A percentile compares a stretch with the other conserved stretches of the same genome.
These are phyloP conservation scores for Acanthococcus lagerstroemiae DNA, from an alignment of 2,888 invertebrate genomes.

Conservation along the genomic window DNA sequence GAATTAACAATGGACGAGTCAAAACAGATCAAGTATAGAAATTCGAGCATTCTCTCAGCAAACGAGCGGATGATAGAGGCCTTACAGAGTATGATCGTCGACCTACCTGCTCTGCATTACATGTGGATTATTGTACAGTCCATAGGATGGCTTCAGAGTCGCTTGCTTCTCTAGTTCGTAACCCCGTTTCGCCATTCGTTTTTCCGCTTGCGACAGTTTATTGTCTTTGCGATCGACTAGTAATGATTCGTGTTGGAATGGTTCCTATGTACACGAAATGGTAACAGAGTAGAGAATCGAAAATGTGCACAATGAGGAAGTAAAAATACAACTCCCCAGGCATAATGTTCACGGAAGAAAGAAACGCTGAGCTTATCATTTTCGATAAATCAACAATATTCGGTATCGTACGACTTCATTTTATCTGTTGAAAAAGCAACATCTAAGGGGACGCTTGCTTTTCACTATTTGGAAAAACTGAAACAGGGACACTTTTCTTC, in stretches of 20 bases:
- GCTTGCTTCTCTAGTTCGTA: constrained; percentile 92
- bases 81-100: background rate
- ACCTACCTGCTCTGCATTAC: constrained; percentile 25
- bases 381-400: no score
- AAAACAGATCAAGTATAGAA: no score
- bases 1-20: no score
- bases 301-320: no score
- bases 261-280: constrained; percentile 47
- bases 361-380: no score
- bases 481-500: no score
- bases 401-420: no score
- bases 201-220: constrained; percentile 85
- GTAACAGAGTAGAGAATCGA: no score
- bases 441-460: no score
- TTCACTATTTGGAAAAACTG: no score
- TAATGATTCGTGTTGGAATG: constrained; percentile 91
- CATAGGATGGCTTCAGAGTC: constrained; percentile 40
- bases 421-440: no score
- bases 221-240: constrained; percentile 90
- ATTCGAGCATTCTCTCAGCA: background rate
- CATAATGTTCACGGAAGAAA: background rate
- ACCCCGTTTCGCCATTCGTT: constrained; percentile 79
- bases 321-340: background rate
- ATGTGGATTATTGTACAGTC: constrained; percentile 39
- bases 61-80: background rate